These are phyloP conservation scores for Phymorhynchus buccinoides DNA, from an alignment of 1,140 invertebrate genomes.

Conservation along the genomic window DNA sequence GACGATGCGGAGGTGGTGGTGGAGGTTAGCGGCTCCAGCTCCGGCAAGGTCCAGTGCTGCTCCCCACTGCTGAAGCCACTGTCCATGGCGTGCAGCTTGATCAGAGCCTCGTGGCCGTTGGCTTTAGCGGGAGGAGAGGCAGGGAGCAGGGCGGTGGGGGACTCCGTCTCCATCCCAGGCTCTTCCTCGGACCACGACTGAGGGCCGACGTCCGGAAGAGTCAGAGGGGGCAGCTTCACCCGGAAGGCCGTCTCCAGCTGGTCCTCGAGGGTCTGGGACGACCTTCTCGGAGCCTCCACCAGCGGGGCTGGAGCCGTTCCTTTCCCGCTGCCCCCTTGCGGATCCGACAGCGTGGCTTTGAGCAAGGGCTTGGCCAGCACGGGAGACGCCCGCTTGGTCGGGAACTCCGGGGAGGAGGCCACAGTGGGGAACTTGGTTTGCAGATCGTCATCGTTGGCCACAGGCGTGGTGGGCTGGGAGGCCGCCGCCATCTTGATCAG, in stretches of 20 bases:
- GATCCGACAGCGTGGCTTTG: constrained; percentile 26
- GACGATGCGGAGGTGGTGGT: neutral
- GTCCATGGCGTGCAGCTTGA: constrained; percentile 24
- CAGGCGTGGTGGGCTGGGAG: constrained; percentile 19
- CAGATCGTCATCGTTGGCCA: constrained; percentile 13
- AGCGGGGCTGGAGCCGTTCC: neutral
- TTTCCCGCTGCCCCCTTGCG: neutral
- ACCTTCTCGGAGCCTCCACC: constrained; percentile 14
- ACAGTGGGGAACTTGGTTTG: neutral
- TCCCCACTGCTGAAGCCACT: constrained; percentile 18
- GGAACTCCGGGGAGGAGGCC: constrained; percentile 1
- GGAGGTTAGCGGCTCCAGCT: neutral
- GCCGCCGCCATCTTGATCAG: constrained; percentile 38
- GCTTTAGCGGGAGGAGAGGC: neutral
- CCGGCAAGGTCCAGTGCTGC: constrained; percentile 2
- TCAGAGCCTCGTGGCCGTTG: neutral
- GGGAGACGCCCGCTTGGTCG: neutral
- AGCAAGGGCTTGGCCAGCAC: constrained; percentile 13
- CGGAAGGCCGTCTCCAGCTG: neutral
- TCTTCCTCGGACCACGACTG: neutral
- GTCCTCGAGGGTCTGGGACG: neutral
- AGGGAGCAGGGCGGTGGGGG: neutral
- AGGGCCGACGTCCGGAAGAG: neutral
- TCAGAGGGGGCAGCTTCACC: constrained; percentile 24
- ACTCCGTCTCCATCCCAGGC: neutral